A percentile compares a stretch with the other conserved stretches of the same genome.
Conservation (phyloP, 2,113 vertebrate species). For the Pholis gunnellus region DNA sequence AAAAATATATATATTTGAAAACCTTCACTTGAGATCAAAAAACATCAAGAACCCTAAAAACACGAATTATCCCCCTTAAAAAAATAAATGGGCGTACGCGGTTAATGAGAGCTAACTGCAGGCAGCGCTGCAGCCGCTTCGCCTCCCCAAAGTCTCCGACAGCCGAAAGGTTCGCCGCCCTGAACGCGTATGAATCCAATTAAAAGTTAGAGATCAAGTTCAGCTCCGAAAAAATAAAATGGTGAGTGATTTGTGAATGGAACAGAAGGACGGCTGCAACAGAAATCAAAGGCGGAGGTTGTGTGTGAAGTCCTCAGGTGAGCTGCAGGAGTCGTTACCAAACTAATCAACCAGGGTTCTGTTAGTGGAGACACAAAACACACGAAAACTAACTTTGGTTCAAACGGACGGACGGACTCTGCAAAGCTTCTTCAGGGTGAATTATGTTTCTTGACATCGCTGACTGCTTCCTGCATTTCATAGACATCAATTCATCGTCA, state of each 20-base stretch:
- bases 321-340: conserved; percentile 21
- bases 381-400: neutral
- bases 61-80: conserved; percentile 35
- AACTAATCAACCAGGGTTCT: conserved; percentile 3
- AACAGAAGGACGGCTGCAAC: conserved; percentile 36
- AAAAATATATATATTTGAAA: conserved; percentile 3
- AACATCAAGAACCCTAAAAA: conserved; percentile 16
- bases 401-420: neutral
- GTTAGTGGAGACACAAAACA: conserved; percentile 18
- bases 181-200: conserved; percentile 46
- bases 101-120: conserved; percentile 51
- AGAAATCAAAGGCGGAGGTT: conserved; percentile 54
- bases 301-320: conserved; percentile 59
- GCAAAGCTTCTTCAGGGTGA: neutral
- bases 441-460: neutral
- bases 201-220: conserved; percentile 55
- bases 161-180: conserved; percentile 15
- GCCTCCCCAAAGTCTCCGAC: conserved; percentile 44
- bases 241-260: conserved; percentile 37
- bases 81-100: neutral
- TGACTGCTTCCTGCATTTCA: conserved; percentile 12
- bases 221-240: conserved; percentile 8
- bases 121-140: conserved; percentile 45
- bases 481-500: conserved; percentile 3
- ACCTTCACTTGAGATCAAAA: conserved; percentile 42